These are phyloP conservation scores for Himalopsyche kuldschensis DNA, from an alignment of 2,888 invertebrate genomes.

Conservation along the genomic window DNA sequence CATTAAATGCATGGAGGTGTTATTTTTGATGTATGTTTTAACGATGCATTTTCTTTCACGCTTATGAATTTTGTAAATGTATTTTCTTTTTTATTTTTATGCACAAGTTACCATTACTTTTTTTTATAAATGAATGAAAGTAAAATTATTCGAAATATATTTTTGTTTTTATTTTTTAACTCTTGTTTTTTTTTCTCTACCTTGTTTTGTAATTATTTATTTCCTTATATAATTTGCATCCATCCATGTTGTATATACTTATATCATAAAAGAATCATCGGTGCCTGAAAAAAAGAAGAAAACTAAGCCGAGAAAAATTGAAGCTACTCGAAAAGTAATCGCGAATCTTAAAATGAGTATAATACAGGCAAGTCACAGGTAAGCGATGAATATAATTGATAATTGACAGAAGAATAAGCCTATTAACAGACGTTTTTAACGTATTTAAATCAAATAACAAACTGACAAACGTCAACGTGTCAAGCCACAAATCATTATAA, in stretches of 20 bases:
- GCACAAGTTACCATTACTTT: conserved; percentile 14
- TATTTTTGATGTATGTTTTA: not conserved
- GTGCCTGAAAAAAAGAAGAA: too few species aligned
- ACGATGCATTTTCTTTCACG: not conserved
- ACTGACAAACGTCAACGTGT: too few species aligned
- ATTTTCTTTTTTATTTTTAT: not conserved
- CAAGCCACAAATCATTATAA: too few species aligned
- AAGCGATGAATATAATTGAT: too few species aligned
- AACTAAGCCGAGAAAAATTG: too few species aligned
- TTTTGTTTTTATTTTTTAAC: conserved; percentile 1
- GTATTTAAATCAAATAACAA: too few species aligned
- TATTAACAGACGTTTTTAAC: too few species aligned
- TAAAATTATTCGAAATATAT: conserved; percentile 1
- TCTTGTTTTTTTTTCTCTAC: not conserved
- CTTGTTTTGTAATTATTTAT: not conserved
- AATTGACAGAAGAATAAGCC: too few species aligned
- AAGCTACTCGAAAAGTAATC: too few species aligned
- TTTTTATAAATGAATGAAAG: not conserved
- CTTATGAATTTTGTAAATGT: not conserved
- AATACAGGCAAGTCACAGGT: too few species aligned
- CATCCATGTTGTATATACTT: not conserved
- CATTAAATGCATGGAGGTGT: conserved; percentile 6
- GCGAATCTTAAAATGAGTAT: too few species aligned
- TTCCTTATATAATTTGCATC: not conserved
- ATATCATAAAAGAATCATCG: too few species aligned